Evolutionary conservation across 2,113 vertebrate species (phyloP).

Genomic region (Oostethus manadensis): DNA sequence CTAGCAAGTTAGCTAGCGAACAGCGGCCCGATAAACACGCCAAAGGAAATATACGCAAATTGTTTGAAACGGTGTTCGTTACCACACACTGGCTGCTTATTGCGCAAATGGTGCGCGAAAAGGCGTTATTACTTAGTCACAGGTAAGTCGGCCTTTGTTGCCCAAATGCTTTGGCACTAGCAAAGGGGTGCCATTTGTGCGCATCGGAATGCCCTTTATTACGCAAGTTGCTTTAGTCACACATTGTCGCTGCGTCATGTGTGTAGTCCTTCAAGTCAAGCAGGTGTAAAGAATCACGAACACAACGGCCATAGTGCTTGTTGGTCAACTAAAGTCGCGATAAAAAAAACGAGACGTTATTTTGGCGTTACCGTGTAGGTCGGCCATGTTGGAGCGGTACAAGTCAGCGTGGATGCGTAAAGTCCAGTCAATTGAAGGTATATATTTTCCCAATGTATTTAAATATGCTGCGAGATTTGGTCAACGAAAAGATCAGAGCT

Average conservation of each 20-base stretch:
- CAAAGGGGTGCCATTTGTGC: not conserved
- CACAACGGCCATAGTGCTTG: not conserved
- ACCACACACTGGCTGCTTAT: not conserved
- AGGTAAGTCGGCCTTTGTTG: not conserved
- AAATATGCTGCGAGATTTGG: not conserved
- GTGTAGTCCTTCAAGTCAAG: not conserved
- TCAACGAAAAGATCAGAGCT: too few species aligned
- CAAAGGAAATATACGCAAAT: not conserved
- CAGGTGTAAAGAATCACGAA: not conserved
- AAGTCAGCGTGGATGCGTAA: not conserved
- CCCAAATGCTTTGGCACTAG: not conserved
- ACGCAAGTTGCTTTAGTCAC: not conserved
- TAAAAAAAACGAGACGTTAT: too few species aligned
- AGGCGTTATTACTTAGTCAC: not conserved
- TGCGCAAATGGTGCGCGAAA: not conserved
- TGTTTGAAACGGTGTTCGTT: too few species aligned
- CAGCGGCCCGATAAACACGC: too few species aligned
- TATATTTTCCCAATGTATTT: not conserved
- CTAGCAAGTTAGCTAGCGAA: not conserved
- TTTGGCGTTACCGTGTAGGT: not conserved
- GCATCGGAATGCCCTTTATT: not conserved
- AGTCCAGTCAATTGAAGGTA: not conserved
- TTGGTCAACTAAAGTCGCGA: too few species aligned
- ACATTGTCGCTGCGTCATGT: not conserved
- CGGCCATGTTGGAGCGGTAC: slow-evolving; percentile 1